Conservation (phyloP, 2,888 invertebrate genomes). For the Cybosia mesomella region DNA sequence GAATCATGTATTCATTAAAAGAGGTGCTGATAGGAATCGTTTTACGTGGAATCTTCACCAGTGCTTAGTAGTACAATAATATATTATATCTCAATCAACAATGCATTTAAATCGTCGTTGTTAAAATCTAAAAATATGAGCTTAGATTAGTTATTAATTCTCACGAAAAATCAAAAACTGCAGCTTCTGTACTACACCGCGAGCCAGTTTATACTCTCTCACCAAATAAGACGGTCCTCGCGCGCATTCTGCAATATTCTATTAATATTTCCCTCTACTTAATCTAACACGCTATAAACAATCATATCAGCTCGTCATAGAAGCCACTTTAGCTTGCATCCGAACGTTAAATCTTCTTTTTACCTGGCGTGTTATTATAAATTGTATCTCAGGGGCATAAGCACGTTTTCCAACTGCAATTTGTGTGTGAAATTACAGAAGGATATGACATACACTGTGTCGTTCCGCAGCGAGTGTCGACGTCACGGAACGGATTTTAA, state of each 20-base stretch:
- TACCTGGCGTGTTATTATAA: slow-evolving; percentile 71
- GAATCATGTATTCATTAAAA: no score
- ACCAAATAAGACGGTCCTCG: slow-evolving; percentile 78
- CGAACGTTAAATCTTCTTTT: slow-evolving; percentile 51
- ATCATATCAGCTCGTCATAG: slow-evolving; percentile 42
- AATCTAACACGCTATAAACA: slow-evolving; percentile 34
- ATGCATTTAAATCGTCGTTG: no score
- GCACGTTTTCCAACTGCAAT: slow-evolving; percentile 55
- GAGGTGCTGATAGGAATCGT: no score
- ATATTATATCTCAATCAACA: no score
- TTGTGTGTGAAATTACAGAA: slow-evolving; percentile 23
- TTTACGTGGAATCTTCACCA: no score
- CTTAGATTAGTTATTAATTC: no score
- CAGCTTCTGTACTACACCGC: slow-evolving; percentile 50
- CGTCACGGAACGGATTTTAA: slow-evolving; percentile 43
- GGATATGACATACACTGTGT: slow-evolving; percentile 47
- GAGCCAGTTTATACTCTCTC: slow-evolving; percentile 61
- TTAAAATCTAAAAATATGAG: no score
- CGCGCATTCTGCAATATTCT: slow-evolving; percentile 77
- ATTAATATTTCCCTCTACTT: slow-evolving; percentile 63
- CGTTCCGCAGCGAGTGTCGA: slow-evolving; percentile 36
- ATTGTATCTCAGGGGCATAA: slow-evolving; percentile 58
- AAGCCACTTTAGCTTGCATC: slow-evolving; percentile 38
- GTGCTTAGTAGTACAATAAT: no score
- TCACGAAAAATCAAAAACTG: no score